Base-by-base conservation (phyloP, 2,113 vertebrate genomes). In the Amphiprion percula region DNA sequence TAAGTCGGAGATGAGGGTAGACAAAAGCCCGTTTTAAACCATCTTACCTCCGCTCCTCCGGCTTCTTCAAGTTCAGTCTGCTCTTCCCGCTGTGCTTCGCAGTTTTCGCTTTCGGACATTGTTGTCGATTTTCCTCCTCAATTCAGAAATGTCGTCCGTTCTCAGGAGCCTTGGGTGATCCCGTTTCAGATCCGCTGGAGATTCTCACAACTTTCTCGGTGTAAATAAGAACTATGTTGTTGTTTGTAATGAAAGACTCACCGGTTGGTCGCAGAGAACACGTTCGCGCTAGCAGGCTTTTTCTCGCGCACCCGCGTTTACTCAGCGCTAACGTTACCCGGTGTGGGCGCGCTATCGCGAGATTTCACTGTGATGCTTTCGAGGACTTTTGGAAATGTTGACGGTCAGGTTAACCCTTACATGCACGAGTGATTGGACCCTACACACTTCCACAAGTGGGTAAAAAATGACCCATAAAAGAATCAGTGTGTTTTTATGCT, bases 31-130 rank as follows among this genome's bases (percentile, higher is more conserved):
- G 3, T 61, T 72, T 71, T 41, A 41, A 79, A 56, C 14, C 68
- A 21, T 84, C 90, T 93, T 82, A 94, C 95, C 94, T 94, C 96
- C 0, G 90, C 93, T 90, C 92, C 90, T 23, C 74, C 94, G 67
- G 85, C 91, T 79, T 89, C 90, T 77, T 91, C 87, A 74, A 90
- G 59, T 92, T 94, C 90, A 65, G 78, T 53, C 78, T 50, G 87
- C 61, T 93, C 94, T 91, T 94, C 92, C 90, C 90, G 94, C 94
- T 82, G 91, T 52, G 94, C 92, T 76, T 77, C 87, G 91, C 88
- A 86, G 86, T 63, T 91, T 67, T 65, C 86, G 65, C 74, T 90
- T 69, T 94, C 92, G 49, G 94, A 94, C 94, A 95, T 94, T 74
- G 65, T 89, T 47, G 4, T 14, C 47, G 10, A 61, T 49, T 75